Evolutionary conservation across 2,797 vertebrate genomes (phyloP).

Genomic region (Pagetopsis macropterus): DNA sequence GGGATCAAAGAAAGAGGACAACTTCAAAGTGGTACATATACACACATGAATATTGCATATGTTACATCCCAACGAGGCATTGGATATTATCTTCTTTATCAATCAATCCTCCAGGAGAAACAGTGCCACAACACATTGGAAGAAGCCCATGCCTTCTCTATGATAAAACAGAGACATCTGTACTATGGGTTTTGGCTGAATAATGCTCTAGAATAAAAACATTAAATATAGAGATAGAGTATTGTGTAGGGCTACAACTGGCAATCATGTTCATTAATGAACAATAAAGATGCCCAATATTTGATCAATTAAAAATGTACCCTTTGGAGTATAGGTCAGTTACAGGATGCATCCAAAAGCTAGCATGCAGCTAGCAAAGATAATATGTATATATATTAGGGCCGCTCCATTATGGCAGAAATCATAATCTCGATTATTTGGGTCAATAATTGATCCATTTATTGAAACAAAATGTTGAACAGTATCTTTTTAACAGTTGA

Average conservation of each 20-base stretch:
- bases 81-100: neutral
- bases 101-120: neutral
- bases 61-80: neutral
- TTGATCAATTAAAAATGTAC: neutral
- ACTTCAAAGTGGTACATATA: constrained; percentile 11
- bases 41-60: neutral
- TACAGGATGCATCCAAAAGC: no score
- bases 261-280: neutral
- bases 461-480: no score
- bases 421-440: no score
- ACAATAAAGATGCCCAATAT: neutral
- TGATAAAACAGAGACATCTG: neutral
- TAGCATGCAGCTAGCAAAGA: neutral
- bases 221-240: neutral
- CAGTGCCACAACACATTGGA: neutral
- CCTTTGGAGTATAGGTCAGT: neutral
- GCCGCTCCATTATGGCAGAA: no score
- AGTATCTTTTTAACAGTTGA: no score
- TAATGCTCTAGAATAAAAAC: neutral
- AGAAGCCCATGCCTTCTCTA: neutral
- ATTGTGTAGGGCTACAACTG: neutral
- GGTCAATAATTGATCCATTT: no score
- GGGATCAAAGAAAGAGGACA: constrained; percentile 25
- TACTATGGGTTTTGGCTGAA: neutral
- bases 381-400: no score